Evolutionary conservation across 2,797 vertebrate species (phyloP).

Genomic region (Luscinia megarhynchos): DNA sequence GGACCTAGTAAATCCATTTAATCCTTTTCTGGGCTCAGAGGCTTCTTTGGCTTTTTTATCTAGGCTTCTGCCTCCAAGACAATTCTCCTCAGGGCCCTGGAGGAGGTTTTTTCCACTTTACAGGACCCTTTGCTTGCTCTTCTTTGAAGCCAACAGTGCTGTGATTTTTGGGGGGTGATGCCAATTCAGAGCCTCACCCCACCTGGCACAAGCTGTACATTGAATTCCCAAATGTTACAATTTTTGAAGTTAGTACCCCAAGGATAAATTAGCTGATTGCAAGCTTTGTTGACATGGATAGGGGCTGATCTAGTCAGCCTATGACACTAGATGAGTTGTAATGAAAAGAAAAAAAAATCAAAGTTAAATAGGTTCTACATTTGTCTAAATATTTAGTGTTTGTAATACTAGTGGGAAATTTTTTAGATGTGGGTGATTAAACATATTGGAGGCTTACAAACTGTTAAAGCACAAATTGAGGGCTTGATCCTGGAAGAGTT

Average conservation of each 20-base stretch:
- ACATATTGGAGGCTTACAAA: slow-evolving; percentile 18
- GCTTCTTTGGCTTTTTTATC: not conserved
- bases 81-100: accelerated
- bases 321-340: slow-evolving; percentile 35
- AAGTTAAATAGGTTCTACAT: slow-evolving; percentile 52
- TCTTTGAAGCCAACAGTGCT: not conserved
- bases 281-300: slow-evolving; percentile 13
- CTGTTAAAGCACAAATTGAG: slow-evolving; percentile 11
- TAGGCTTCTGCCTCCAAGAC: not conserved
- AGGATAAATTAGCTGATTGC: slow-evolving; percentile 52
- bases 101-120: not conserved
- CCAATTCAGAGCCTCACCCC: not conserved
- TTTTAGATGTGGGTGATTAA: not conserved
- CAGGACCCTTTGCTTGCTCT: not conserved
- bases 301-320: slow-evolving; percentile 28
- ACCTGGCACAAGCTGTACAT: not conserved
- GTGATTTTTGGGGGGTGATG: accelerated
- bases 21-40: slow-evolving; percentile 16
- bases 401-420: slow-evolving; percentile 33
- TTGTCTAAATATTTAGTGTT: slow-evolving; percentile 65
- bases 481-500: slow-evolving; percentile 10
- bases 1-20: not conserved
- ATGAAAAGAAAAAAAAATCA: slow-evolving; percentile 61
- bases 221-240: slow-evolving; percentile 48
- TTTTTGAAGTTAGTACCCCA: slow-evolving; percentile 18